Evolutionary conservation across 2,888 invertebrate genomes (phyloP), one percentile per base, ranked within the genome.

Genomic region (Mayetiola destructor): DNA sequence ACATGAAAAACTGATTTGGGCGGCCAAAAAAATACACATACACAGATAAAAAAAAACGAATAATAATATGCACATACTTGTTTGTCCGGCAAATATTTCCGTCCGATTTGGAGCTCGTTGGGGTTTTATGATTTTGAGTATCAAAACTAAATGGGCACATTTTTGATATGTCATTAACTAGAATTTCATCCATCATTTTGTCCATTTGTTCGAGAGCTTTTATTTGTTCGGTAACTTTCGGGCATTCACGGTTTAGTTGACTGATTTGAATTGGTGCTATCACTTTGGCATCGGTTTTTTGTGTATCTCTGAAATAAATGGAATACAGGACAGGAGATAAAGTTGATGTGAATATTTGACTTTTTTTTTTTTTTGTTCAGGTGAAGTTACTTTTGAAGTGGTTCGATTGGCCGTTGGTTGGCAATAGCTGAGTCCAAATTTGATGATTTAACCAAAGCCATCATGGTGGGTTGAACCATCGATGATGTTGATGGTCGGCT

Each of bases 121-220:
- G 42, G 1, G 69, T 36, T 32, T 65, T 67, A n/a, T 69, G 64
- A 59, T 71, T 64, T 55, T n/a, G 40, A 6, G 66, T 66, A 42
- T 62, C 64, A 60, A 67, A 64, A 54, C 63, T 64, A 35, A 67
- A 65, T 10, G 69, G 64, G 21, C 64, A 63, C 16, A 67, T 65
- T n/a, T 66, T 64, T 32, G 68, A 68, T 1, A 67, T 61, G 53
- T 70, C 71, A n/a, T 66, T 65, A 56, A 71, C 72, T 12, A 67
- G 66, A 0, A 66, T 70, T 58, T 71, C 72, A 59, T 73, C 72
- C 53, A 73, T 72, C 73, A 73, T 73, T 64, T 70, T 70, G 58
- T 73, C 73, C 53, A 73, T 60, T 61, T 72, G 70, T 57, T 73
- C 71, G 58, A 73, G 67, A 42, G 72, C 71, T 61, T 70, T 71